Conservation (phyloP, 2,797 vertebrate genomes). For the Lindbergichthys nudifrons region DNA sequence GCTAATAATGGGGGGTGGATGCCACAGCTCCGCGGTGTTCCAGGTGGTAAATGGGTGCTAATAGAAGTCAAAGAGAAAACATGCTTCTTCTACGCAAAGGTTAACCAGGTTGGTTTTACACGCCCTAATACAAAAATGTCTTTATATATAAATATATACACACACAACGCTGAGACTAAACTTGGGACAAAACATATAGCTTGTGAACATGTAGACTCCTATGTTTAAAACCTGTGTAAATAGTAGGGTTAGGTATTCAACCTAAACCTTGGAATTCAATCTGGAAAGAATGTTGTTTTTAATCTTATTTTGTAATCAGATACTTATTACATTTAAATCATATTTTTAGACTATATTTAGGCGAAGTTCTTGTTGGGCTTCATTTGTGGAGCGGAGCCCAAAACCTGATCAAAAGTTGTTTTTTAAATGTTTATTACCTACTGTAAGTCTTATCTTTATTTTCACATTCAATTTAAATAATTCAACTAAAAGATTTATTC, state of each 20-base stretch:
- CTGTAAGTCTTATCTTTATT: neutral
- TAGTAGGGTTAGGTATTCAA: neutral
- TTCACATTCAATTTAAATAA: neutral
- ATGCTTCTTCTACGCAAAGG: constrained; percentile 39
- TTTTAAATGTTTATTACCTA: neutral
- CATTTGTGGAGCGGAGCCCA: neutral
- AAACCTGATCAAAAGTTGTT: neutral
- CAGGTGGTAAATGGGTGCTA: constrained; percentile 62
- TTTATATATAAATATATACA: neutral
- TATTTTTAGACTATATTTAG: neutral
- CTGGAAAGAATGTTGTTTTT: neutral
- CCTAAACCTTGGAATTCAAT: neutral
- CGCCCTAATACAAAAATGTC: constrained; percentile 23
- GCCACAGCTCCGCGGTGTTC: constrained; percentile 69
- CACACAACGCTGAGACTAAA: constrained; percentile 15
- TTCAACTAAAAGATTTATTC: neutral
- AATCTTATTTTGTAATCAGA: neutral
- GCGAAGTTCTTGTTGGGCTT: neutral
- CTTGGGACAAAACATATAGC: constrained; percentile 13
- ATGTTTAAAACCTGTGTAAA: constrained; percentile 32
- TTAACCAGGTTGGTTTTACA: constrained; percentile 41
- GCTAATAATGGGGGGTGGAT: constrained; percentile 47
- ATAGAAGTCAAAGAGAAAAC: constrained; percentile 56
- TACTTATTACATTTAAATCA: neutral
- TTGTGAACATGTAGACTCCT: neutral